Base-by-base conservation (phyloP, 2,113 vertebrate genomes). In the Callorhinus ursinus region DNA sequence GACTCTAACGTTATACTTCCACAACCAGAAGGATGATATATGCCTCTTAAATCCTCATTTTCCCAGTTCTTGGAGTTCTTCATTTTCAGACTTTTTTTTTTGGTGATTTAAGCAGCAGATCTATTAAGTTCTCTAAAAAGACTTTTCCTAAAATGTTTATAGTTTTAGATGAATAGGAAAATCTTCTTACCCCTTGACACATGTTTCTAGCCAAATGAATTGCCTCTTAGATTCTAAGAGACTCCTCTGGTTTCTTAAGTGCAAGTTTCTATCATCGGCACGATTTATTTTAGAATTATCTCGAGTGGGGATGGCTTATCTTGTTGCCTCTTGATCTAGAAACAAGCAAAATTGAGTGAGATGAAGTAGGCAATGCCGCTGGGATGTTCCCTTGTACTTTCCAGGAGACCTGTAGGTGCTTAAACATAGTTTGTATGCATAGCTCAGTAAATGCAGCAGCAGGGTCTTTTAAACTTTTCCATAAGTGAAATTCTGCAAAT, bases 261-360 rank as follows among this genome's bases (percentile, higher is more conserved):
- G 1, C 7, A 88, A 46, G 14, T 14, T 33, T 85, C 76, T 81
- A 14, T 42, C 63, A 51, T 80, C 19, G 36, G 53, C 22, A n/a
- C n/a, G 21, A 4, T 91, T 96, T 90, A 36, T 65, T 89, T 90
- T 65, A 82, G 42, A 92, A 59, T 94, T 57, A 49, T 51, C 46
- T 42, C 12, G 26, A 49, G 21, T 18, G 28, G 31, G 39, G 42
- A 53, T 55, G 42, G 24, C 61, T 93, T 92, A 2, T 88, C 46
- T 88, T 33, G 89, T 69, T 74, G 3, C 39, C 31, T 88, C 31
- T 61, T 72, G 85, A 57, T 72, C 65, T 83, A n/a, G 42, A 90
- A 53, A 61, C 18, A 36, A 65, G 3, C 39, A 61, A 28, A 76
- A 28, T 28, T 49, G 46, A 39, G 11, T 24, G 51, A 79, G 67